Base-by-base conservation (phyloP, 1,140 invertebrate genomes). In the Odontomachus brunneus region DNA sequence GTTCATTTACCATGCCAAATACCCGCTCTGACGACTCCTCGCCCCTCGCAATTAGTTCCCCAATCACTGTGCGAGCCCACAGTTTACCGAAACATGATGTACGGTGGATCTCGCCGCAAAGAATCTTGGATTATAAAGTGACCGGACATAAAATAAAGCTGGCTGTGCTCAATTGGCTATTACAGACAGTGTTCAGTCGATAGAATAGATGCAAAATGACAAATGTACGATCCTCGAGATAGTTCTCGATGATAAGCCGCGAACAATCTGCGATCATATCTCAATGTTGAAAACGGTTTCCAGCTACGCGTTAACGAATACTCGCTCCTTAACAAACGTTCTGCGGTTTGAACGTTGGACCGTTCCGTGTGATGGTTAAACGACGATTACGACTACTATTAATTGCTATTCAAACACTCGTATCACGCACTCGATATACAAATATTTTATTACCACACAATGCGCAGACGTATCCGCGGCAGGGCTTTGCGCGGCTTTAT, bases 401-500 rank as follows among this genome's bases (percentile, higher is more conserved):
- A 67, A 84, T 63, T 82, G 44, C 33, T 74, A 51, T 26, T 55
- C 24, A 65, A 75, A 82, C n/a, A 75, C 17, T 38, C 55, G 48
- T 82, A 66, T 82, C 2, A 7, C 12, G 22, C 38, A 44, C 17
- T 63, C 24, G 19, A n/a, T 81, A 60, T 81, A 66, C 51, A 73
- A 84, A 84, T 82, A 67, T 84, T 84, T 66, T 53, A 44, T 84
- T 62, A 57, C 19, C 29, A 57, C 22, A 53, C 59, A 71, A 71
- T 29, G 59, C 17, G 19, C 48, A 48, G n/a, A 44, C 24, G 57
- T 19, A 19, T 33, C 48, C 53, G 29, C n/a, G n/a, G n/a, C n/a
- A n/a, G n/a, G n/a, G 38, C 22, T 57, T 57, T 57, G n/a, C 51
- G 24, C 38, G 14, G 57, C 11, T n/a, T 72, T 59, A 59, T 59